Conservation (phyloP, 2,888 invertebrate genomes). For the Drosophila tripunctata region DNA sequence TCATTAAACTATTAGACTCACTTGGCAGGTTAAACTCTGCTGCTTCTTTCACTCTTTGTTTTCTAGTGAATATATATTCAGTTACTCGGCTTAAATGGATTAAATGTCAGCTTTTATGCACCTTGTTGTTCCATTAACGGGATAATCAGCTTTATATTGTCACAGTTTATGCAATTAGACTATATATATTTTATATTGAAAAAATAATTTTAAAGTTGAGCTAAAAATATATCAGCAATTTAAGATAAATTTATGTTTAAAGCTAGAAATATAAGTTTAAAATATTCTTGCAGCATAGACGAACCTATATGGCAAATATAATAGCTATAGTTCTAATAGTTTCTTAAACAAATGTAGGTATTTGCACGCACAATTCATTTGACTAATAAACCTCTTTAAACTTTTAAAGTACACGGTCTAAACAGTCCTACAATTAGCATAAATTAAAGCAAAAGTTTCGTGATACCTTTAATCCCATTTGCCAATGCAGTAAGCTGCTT, state of each 20-base stretch:
- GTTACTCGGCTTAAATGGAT: conserved; percentile 61
- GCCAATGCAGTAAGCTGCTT: not conserved
- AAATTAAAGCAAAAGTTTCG: not conserved
- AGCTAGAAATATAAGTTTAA: too few relatives aligned
- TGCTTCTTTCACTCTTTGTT: conserved; percentile 33
- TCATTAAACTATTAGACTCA: conserved; percentile 72
- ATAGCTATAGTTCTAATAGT: too few relatives aligned
- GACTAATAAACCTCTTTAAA: too few relatives aligned
- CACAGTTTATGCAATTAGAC: conserved; percentile 11
- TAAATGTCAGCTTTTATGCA: conserved; percentile 43
- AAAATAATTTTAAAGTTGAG: too few relatives aligned
- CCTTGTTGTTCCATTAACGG: conserved; percentile 20
- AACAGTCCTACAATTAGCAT: not conserved
- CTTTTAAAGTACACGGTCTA: too few relatives aligned
- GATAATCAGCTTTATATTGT: conserved; percentile 13
- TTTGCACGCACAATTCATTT: too few relatives aligned
- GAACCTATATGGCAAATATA: too few relatives aligned
- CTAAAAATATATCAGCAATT: too few relatives aligned
- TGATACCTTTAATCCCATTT: not conserved
- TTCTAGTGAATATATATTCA: conserved; percentile 44
- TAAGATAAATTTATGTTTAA: too few relatives aligned
- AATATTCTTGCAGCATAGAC: too few relatives aligned
- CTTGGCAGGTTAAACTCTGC: conserved; percentile 32
- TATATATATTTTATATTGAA: not conserved
- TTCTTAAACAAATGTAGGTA: too few relatives aligned